Evolutionary conservation across 1,140 invertebrate species (phyloP).

Genomic region (Bombus haemorrhoidalis): DNA sequence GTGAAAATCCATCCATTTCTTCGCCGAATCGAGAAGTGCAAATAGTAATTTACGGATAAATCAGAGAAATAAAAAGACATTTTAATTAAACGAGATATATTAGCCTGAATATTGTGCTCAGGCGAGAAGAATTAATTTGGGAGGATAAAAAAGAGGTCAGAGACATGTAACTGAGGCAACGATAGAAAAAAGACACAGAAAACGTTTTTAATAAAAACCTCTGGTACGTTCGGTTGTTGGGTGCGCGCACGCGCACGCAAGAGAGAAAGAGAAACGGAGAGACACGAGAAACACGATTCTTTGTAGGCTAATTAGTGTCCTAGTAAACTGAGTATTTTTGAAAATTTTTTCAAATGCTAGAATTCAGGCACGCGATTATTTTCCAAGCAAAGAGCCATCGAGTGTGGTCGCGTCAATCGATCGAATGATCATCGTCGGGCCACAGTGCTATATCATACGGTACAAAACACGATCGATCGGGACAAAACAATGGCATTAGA

Average conservation of each 20-base stretch:
- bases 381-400: conserved; percentile 63
- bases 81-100: conserved; percentile 12
- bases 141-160: conserved; percentile 5
- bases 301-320: conserved; percentile 41
- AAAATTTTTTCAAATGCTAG: conserved; percentile 68
- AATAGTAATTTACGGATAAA: conserved; percentile 26
- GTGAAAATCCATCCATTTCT: conserved; percentile 45
- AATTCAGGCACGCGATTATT: conserved; percentile 65
- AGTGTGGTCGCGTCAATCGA: conserved; percentile 72
- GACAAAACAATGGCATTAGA: conserved; percentile 80
- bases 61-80: neutral
- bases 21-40: conserved; percentile 38
- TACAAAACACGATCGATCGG: conserved; percentile 74
- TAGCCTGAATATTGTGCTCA: conserved; percentile 27
- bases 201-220: conserved; percentile 25
- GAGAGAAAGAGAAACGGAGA: conserved; percentile 62
- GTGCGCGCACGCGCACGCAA: conserved; percentile 21
- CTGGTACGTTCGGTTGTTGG: conserved; percentile 16
- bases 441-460: conserved; percentile 73
- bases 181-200: conserved; percentile 3
- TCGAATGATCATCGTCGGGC: conserved; percentile 75
- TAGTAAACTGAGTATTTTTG: conserved; percentile 19
- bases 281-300: conserved; percentile 38
- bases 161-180: neutral
- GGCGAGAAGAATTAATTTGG: conserved; percentile 42